These are phyloP conservation scores for Tachysurus fulvidraco DNA, from an alignment of 2,113 vertebrate species.

Conservation along the genomic window DNA sequence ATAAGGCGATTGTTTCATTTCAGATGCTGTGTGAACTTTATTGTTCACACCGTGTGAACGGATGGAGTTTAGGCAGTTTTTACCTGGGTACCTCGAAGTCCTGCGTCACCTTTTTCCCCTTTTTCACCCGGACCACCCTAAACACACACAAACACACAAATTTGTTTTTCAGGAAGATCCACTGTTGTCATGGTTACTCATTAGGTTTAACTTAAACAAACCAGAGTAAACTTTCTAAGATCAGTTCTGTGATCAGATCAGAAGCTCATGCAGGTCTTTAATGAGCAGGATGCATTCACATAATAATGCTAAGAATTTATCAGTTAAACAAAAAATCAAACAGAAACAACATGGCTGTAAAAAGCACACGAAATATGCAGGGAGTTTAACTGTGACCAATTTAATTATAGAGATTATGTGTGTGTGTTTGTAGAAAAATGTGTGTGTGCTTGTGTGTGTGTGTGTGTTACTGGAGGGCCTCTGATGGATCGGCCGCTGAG, in stretches of 20 bases:
- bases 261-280: neutral
- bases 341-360: neutral
- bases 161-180: neutral
- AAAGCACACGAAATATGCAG: neutral
- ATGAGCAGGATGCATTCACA: neutral
- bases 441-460: neutral
- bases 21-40: neutral
- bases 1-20: neutral
- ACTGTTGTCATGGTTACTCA: neutral
- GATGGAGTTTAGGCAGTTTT: neutral
- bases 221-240: neutral
- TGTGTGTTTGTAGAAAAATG: neutral
- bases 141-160: slow-evolving; percentile 44
- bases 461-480: slow-evolving; percentile 79
- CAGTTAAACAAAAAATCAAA: neutral
- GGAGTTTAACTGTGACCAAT: neutral
- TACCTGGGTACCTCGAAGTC: slow-evolving; percentile 86
- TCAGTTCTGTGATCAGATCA: neutral
- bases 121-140: slow-evolving; percentile 85
- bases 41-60: neutral
- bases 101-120: slow-evolving; percentile 88
- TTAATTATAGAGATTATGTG: neutral
- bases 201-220: neutral
- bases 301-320: neutral
- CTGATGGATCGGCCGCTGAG: slow-evolving; percentile 93